These are phyloP conservation scores for Andricus quercusramuli DNA, from an alignment of 2,888 invertebrate genomes.

Conservation along the genomic window DNA sequence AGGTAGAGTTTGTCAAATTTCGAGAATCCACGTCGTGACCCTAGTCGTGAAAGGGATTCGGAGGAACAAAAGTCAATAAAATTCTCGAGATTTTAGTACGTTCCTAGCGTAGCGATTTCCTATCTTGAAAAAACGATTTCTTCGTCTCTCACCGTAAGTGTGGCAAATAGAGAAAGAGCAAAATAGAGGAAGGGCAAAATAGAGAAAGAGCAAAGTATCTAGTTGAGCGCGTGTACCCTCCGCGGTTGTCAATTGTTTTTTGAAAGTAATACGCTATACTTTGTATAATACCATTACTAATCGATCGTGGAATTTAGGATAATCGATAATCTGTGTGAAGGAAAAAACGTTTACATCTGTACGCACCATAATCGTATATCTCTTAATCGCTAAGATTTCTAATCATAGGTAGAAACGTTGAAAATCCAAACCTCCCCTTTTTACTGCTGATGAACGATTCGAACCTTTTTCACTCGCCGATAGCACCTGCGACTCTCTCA, in stretches of 20 bases:
- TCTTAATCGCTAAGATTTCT: slow-evolving; percentile 62
- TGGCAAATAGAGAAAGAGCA: slow-evolving; percentile 48
- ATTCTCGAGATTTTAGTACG: slow-evolving; percentile 32
- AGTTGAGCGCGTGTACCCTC: slow-evolving; percentile 67
- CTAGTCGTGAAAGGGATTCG: background rate
- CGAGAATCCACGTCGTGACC: slow-evolving; percentile 15
- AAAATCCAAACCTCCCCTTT: slow-evolving; percentile 16
- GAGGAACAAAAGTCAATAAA: slow-evolving; percentile 29
- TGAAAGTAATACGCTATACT: slow-evolving; percentile 76
- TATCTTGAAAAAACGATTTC: background rate
- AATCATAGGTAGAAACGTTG: slow-evolving; percentile 32
- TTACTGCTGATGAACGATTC: background rate
- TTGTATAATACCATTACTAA: slow-evolving; percentile 65
- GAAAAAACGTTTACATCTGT: slow-evolving; percentile 63
- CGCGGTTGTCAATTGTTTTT: slow-evolving; percentile 77
- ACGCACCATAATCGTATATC: slow-evolving; percentile 64
- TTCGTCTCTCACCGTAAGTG: slow-evolving; percentile 43
- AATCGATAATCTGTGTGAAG: slow-evolving; percentile 62
- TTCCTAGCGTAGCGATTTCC: slow-evolving; percentile 32
- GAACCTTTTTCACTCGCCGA: slow-evolving; percentile 20
- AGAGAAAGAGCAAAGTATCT: slow-evolving; percentile 55
- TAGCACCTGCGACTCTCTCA: slow-evolving; percentile 38
- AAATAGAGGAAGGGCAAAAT: slow-evolving; percentile 40
- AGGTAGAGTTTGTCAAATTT: slow-evolving; percentile 10
- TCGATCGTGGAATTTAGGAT: slow-evolving; percentile 63